Evolutionary conservation across 2,113 vertebrate genomes (phyloP), one percentile per base, ranked within the genome.

Genomic region (Papio anubis): DNA sequence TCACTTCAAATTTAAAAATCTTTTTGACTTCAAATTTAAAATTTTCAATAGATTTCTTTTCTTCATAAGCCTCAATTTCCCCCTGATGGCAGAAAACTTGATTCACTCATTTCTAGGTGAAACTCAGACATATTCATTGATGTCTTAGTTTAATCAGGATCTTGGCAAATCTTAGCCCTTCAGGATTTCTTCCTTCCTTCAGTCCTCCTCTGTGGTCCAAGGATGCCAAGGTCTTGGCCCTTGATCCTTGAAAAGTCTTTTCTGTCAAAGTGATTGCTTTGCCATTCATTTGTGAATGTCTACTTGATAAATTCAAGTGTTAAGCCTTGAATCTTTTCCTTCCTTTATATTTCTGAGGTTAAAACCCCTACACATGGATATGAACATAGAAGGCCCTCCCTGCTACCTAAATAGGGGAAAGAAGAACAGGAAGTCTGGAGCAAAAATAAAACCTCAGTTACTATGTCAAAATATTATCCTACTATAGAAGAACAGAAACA

Each of bases 11-110:
- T 85, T 91, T 61, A 59, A 88, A 73, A 18, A 50, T 43, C 35
- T 78, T 87, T 89, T 92, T 57, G 84, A 85, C 83, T 87, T 97
- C 78, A 83, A 55, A 72, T 85, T 91, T 61, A 59, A 88, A 66
- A 18, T 87, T 79, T 88, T 95, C 45, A 95, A 23, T 35, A 9
- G 6, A 45, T 5, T 82, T 79, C 20, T 84, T 93, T 87, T 25
- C 61, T 76, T 64, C 50, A 72, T 55, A 93, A 84, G 25, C 32
- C 4, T 21, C 73, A 82, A 11, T 88, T 68, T 93, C 48, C 27
- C 30, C 43, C 61, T 66, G 5, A 66, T 89, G 66, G 57, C 14
- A 73, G 3, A 90, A 95, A 93, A 84, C 8, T 48, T 86, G 70
- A 82, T 66, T 97, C 30, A 57, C 3, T 88, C 13, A 45, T 48